phyloP scores from a whole-genome alignment of 2,113 vertebrate species.

The Microtus pennsylvanicus region DNA sequence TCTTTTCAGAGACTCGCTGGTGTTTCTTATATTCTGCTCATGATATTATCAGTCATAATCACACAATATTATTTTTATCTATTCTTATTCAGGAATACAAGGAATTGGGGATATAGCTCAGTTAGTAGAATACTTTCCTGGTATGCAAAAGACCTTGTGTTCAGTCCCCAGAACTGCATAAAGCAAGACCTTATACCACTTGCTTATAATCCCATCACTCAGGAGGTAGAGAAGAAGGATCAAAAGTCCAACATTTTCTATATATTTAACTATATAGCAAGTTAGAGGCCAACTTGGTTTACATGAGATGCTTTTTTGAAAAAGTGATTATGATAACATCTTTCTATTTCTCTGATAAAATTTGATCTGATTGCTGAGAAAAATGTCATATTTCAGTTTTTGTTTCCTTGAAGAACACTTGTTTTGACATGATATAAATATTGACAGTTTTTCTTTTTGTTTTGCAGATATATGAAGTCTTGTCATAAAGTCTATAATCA shows the following conservation, averaged over 20 bases:
- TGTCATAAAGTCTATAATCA: background rate
- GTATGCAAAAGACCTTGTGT: background rate
- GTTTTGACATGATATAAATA: constrained; percentile 1
- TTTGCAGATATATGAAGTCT: constrained; percentile 46
- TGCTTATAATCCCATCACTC: background rate
- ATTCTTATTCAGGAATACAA: background rate
- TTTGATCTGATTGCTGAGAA: background rate
- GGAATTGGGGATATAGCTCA: background rate
- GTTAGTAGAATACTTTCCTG: background rate
- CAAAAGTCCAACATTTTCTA: background rate
- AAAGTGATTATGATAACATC: background rate
- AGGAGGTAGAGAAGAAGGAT: background rate
- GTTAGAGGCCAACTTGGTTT: background rate
- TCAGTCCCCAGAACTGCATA: background rate
- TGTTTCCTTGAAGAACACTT: background rate
- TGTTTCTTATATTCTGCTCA: background rate
- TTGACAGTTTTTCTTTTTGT: constrained; percentile 37
- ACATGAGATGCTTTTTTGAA: background rate
- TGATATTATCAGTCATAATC: background rate
- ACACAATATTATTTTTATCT: background rate
- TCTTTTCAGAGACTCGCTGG: background rate
- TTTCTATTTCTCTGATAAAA: background rate
- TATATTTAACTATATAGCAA: background rate
- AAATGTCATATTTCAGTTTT: background rate
- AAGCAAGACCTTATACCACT: fast-evolving